phyloP scores from a whole-genome alignment of 2,888 invertebrate species.

The Polyommatus iphigenia region DNA sequence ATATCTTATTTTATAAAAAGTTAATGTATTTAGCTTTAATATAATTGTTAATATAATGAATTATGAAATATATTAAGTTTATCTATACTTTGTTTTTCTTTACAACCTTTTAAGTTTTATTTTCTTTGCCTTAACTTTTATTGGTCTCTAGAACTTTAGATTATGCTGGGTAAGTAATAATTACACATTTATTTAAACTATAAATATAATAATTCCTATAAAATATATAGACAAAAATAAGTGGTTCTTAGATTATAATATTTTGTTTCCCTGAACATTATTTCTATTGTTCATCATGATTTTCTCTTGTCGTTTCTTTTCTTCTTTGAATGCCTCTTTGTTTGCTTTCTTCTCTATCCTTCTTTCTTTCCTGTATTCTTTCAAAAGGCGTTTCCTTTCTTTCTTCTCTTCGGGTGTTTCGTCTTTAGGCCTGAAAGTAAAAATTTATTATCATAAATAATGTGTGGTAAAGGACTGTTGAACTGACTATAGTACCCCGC shows the following conservation, averaged over 20 bases:
- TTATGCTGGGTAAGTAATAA: background rate
- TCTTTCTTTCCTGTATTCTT: slow-evolving; percentile 88
- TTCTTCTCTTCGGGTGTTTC: slow-evolving; percentile 89
- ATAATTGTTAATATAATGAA: slow-evolving; percentile 25
- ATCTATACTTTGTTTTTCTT: slow-evolving; percentile 16
- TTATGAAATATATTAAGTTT: slow-evolving; percentile 34
- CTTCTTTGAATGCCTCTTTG: slow-evolving; percentile 89
- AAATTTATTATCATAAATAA: background rate
- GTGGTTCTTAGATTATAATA: slow-evolving; percentile 62
- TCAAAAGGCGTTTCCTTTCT: slow-evolving; percentile 88
- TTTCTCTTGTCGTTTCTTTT: slow-evolving; percentile 89
- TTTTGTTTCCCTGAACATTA: slow-evolving; percentile 86
- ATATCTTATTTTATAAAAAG: slow-evolving; percentile 17
- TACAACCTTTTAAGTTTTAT: too few species aligned
- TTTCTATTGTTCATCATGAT: slow-evolving; percentile 87
- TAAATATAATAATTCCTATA: background rate
- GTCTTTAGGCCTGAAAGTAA: slow-evolving; percentile 81
- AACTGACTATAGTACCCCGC: too few species aligned
- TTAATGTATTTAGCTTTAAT: slow-evolving; percentile 25
- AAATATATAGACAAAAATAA: background rate
- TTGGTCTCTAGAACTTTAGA: too few species aligned
- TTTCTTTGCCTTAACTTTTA: too few species aligned
- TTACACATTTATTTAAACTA: background rate
- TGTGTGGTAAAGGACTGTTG: too few species aligned
- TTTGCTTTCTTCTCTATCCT: slow-evolving; percentile 91